phyloP scores from a whole-genome alignment of 2,113 vertebrate species.

The Delphinus delphis region DNA sequence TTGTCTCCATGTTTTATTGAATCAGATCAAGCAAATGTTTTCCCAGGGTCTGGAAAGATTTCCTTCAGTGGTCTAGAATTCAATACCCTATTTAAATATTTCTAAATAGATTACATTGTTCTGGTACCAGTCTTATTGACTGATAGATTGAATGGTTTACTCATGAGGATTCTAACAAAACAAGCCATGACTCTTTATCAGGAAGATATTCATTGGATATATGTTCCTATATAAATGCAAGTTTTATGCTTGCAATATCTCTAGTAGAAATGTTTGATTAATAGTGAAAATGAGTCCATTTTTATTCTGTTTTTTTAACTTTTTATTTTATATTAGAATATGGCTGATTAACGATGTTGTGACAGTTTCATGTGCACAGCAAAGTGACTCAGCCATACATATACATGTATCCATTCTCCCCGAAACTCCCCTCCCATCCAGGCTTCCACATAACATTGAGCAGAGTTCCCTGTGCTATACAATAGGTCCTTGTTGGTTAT shows the following conservation, averaged over 20 bases:
- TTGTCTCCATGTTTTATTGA: not conserved
- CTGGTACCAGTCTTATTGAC: not conserved
- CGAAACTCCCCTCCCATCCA: no score
- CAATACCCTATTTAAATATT: not conserved
- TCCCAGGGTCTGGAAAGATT: not conserved
- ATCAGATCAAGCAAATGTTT: not conserved
- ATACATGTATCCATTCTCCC: no score
- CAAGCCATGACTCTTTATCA: not conserved
- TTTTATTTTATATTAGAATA: no score
- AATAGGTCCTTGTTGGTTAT: no score
- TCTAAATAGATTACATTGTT: not conserved
- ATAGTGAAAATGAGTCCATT: not conserved
- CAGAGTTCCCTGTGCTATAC: no score
- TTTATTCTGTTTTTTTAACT: not conserved
- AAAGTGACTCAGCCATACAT: no score
- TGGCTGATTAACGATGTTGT: no score
- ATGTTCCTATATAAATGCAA: not conserved
- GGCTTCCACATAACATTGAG: no score
- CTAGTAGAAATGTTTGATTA: not conserved
- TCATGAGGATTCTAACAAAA: not conserved
- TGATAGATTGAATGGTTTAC: not conserved
- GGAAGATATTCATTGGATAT: not conserved
- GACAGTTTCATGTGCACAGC: no score
- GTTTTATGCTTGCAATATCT: not conserved
- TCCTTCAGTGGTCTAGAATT: not conserved